Evolutionary conservation across 2,888 invertebrate species (phyloP), one percentile per base, ranked within the genome.

Genomic region (Tenthredo livida): DNA sequence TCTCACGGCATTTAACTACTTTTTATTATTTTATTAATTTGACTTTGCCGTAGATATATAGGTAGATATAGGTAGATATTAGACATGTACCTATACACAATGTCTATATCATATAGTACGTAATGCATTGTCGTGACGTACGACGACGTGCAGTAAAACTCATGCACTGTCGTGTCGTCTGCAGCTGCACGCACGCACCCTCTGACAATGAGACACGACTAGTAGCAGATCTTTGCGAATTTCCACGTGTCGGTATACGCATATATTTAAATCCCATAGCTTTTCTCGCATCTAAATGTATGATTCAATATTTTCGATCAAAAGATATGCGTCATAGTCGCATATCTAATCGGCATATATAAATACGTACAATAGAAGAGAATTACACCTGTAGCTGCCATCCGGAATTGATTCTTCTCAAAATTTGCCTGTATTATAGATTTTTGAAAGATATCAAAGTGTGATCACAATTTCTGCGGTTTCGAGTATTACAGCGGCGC

Each of bases 1-100:
- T 88, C 88, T 87, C 86, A 86, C 86, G 87, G 84, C 86, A 85
- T 87, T 88, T 86, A 87, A 87, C 87, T 84, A 84, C 86, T 88
- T 89, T 89, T 87, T 88, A 89, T 88, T 86, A 88, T 90, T 90
- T 89, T 90, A 91, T 91, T 91, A 92, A 92, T 91, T 91, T 88
- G 91, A 90, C 90, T 90, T 90, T 90, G 89, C 83, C 83, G 85
- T 77, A 67, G 65, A 29, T 29, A 43, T 7, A 73, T 73, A 67
- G 67, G 17, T 67, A 67, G 15, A 67, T 67, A 67, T 67, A 67
- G 67, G 29, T 67, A 33, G 10, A 15, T 65, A 61, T 61, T 43
- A 43, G 12, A 29, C 3, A 43, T 10, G 1, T 47, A 47, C 47
- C 40, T 2, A 25, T 3, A 9, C 21, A 58, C 21, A 21, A 33